Base-by-base conservation (phyloP, 2,888 invertebrate genomes). In the Melieria picta region DNA sequence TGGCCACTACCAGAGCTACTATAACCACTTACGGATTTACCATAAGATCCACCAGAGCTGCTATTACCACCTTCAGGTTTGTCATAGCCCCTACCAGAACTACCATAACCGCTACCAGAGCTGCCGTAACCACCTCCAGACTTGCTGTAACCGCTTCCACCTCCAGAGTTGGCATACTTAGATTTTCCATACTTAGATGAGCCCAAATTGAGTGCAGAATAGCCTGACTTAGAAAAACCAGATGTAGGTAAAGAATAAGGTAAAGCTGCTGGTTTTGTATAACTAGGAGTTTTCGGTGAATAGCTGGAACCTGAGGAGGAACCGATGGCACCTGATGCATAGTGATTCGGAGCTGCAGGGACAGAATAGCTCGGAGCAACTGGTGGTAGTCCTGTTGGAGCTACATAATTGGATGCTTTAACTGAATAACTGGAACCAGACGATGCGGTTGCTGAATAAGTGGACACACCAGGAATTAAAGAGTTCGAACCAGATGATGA, bases 321-420 rank as follows among this genome's bases (percentile, higher is more conserved):
- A 0, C 61, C 13, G 2, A 50, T 75, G 72, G 70, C 55, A 46
- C 77, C 76, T 13, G 77, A 75, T 7, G 75, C 77, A 7, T 72
- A 76, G 73, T 80, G 79, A 10, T 61, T 52, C 60, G 57, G 46
- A 3, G 75, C 74, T 52, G 81, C 76, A 0, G 77, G 79, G 1
- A 74, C 75, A 1, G 79, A 58, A 70, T 77, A 79, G 1, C 78
- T 30, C 0, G 76, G 74, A 3, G 77, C 75, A 47, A 30, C 30
- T 30, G 70, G 67, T 9, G 58, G 30, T 57, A 42, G 16, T 57
- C 16, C 57, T 30, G 42, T 30, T 13, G n/a, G 16, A 16, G 57
- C n/a, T 57, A 30, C 16, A 57, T 57, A 57, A 57, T 30, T 57
- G 9, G 30, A 30, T 16, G 66, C 62, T 4, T 66, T 42, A 16